Base-by-base conservation (phyloP, 2,797 vertebrate genomes). In the Lerista edwardsae region DNA sequence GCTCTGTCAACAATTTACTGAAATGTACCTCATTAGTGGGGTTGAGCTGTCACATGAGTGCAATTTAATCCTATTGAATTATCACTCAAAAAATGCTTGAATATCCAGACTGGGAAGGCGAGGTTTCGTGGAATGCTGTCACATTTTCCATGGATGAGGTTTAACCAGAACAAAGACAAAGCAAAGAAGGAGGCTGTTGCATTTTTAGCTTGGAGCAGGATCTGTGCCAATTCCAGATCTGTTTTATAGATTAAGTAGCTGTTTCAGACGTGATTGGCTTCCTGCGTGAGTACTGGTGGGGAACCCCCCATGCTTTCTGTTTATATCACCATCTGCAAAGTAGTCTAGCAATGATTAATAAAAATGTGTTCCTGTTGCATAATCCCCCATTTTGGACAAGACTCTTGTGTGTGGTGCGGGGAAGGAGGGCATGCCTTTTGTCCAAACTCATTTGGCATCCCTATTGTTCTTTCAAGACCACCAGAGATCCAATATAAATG, bases 1-100 rank as follows among this genome's bases (percentile, higher is more conserved):
- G 91, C 93, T 96, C 96, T 97, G 97, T 97, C 96, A 97, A 97
- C 96, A 96, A 94, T 97, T 96, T 97, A 95, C 95, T 93, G 94
- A 96, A 97, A 96, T 90, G 94, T 91, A 94, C 93, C 96, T 97
- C 96, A 95, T 97, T 97, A 97, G 96, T 92, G 93, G 94, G 93
- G 93, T 85, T 93, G 90, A 95, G 93, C 94, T 97, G 96, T 95
- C 96, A 95, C 92, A 93, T 79, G 90, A 91, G 90, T 94, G 90
- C 94, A 95, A 96, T 96, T 97, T 96, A 97, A 97, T 96, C 94
- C 95, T 91, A 93, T 93, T 96, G 95, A 97, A 96, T 97, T 97
- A 97, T 97, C 96, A 97, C 96, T 96, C 94, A 95, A 94, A 96
- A n/a, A 94, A 93, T 84, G 80, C 92, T 89, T 85, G 81, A 94